A percentile compares a stretch with the other conserved stretches of the same genome.
These are phyloP conservation scores for Papilio elwesi DNA, from an alignment of 2,888 invertebrate species.

Conservation along the genomic window DNA sequence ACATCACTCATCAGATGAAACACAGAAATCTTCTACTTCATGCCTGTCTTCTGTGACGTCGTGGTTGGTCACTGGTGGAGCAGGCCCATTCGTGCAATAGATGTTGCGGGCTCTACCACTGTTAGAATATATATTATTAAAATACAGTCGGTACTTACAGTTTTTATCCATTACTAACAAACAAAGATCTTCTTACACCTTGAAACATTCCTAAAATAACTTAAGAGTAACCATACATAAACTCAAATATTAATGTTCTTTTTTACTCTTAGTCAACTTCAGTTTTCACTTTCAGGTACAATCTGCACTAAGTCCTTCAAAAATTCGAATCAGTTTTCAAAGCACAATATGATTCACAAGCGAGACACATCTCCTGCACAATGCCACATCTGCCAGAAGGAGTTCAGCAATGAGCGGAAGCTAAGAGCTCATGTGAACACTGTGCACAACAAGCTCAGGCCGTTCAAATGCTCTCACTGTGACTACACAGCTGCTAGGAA, in stretches of 20 bases:
- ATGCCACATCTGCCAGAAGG: constrained; percentile 85
- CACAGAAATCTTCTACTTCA: too few relatives aligned
- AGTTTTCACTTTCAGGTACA: constrained; percentile 63
- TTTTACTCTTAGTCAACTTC: neutral
- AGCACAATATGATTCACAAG: constrained; percentile 88
- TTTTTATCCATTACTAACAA: neutral
- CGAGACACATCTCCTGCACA: constrained; percentile 53
- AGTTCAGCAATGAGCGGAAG: constrained; percentile 81
- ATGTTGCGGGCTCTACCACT: too few relatives aligned
- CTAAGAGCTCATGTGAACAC: constrained; percentile 83
- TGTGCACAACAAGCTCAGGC: constrained; percentile 87
- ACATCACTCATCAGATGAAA: too few relatives aligned
- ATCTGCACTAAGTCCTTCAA: constrained; percentile 91
- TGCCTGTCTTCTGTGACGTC: too few relatives aligned
- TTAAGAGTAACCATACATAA: too few relatives aligned
- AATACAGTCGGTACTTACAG: too few relatives aligned
- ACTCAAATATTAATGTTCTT: neutral
- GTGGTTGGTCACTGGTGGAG: too few relatives aligned
- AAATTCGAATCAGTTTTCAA: constrained; percentile 90
- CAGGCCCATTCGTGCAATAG: too few relatives aligned
- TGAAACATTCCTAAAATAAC: too few relatives aligned
- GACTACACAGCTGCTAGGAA: constrained; percentile 87
- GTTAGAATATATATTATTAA: too few relatives aligned
- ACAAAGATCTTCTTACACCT: too few relatives aligned
- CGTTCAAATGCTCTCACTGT: constrained; percentile 87